Conservation (phyloP, 2,888 invertebrate genomes). For the Diogma glabrata region DNA sequence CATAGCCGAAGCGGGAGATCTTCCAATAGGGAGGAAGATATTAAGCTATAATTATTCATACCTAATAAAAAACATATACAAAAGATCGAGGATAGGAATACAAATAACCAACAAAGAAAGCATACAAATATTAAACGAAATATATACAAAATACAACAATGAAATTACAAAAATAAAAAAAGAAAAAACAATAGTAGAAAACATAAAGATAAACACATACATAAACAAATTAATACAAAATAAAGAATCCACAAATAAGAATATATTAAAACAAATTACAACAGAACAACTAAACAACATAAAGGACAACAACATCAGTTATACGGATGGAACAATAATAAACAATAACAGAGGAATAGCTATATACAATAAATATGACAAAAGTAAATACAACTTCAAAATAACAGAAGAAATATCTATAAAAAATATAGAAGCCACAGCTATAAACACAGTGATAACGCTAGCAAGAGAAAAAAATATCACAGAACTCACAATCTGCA, state of each 20-base stretch:
- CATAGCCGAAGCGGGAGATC: not conserved
- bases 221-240: not conserved
- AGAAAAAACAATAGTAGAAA: not conserved
- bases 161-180: not conserved
- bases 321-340: not conserved
- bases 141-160: not conserved
- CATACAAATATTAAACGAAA: not conserved
- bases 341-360: not conserved
- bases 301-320: not conserved
- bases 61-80: not conserved
- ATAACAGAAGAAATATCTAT: not conserved
- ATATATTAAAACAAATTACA: not conserved
- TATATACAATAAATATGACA: not conserved
- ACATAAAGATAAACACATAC: not conserved
- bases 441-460: not conserved
- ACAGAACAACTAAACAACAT: not conserved
- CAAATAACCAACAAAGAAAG: not conserved
- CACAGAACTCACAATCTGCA: not conserved
- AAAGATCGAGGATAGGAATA: not conserved
- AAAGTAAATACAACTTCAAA: not conserved
- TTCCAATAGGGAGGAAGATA: not conserved
- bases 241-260: not conserved
- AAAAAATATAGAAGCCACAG: not conserved
- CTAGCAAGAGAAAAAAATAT: not conserved
- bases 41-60: not conserved